phyloP scores from a whole-genome alignment of 2,797 vertebrate genomes.

The Furcifer pardalis region DNA sequence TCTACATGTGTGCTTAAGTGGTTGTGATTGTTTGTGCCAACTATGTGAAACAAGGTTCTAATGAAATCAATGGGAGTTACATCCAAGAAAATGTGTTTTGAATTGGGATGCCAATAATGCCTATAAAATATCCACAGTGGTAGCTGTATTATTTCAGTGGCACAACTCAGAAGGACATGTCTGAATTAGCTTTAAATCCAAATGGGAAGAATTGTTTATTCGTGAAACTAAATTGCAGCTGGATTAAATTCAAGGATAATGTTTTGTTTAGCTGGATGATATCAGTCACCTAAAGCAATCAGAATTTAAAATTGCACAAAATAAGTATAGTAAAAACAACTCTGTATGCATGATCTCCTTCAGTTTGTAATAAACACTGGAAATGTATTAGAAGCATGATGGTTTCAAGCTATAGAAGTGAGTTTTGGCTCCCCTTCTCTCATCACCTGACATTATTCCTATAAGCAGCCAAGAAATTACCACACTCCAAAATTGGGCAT shows the following conservation, averaged over 20 bases:
- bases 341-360: conserved; percentile 46
- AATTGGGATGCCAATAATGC: background rate
- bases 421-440: no score
- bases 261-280: conserved; percentile 28
- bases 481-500: no score
- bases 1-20: background rate
- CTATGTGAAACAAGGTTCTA: background rate
- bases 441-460: no score
- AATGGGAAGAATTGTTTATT: background rate
- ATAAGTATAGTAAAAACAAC: conserved; percentile 38
- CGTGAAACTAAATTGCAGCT: conserved; percentile 17
- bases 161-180: background rate
- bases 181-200: conserved; percentile 26
- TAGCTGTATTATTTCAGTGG: background rate
- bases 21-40: background rate
- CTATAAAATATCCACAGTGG: background rate
- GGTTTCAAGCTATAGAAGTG: background rate
- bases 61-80: background rate
- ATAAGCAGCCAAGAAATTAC: no score
- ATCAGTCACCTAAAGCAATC: conserved; percentile 44
- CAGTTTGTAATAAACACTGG: conserved; percentile 53
- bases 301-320: conserved; percentile 44
- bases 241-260: background rate
- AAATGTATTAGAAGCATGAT: conserved; percentile 44
- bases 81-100: background rate